Percentiles rank a stretch among this genome's conserved stretches.
Evolutionary conservation across 2,797 vertebrate genomes (phyloP).

Genomic region (Enteromius fasciolatus): DNA sequence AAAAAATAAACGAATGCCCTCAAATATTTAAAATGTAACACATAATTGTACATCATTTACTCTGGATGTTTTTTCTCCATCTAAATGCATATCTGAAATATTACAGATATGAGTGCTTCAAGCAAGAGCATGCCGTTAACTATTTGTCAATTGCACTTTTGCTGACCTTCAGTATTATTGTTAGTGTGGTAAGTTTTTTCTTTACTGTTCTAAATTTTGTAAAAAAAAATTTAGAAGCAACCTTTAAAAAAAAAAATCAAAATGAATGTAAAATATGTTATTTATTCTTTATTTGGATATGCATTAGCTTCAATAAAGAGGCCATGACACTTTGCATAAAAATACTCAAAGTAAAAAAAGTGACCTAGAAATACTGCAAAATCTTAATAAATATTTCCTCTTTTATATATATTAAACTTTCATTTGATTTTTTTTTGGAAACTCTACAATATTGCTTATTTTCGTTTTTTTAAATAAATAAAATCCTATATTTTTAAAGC

Average conservation of each 20-base stretch:
- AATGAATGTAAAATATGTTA: too few species aligned
- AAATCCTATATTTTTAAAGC: background rate
- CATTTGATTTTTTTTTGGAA: background rate
- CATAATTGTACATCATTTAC: background rate
- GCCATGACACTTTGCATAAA: background rate
- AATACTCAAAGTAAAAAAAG: background rate
- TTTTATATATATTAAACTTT: background rate
- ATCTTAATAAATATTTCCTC: background rate
- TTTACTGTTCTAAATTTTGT: background rate
- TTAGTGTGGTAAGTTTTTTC: constrained; percentile 87
- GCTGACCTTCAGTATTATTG: constrained; percentile 88
- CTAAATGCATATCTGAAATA: constrained; percentile 7
- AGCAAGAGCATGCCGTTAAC: constrained; percentile 86
- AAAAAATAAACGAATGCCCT: background rate
- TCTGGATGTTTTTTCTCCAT: background rate
- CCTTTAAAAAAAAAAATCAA: background rate
- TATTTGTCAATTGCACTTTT: constrained; percentile 84
- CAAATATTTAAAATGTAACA: background rate
- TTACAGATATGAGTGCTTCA: constrained; percentile 97
- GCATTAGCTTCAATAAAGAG: background rate
- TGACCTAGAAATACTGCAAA: background rate
- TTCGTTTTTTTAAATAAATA: background rate
- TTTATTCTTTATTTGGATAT: background rate
- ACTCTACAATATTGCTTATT: background rate
- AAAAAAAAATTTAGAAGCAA: too few species aligned